Evolutionary conservation across 2,797 vertebrate genomes (phyloP), one percentile per base, ranked within the genome.

Genomic region (Lophotriccus pileatus): DNA sequence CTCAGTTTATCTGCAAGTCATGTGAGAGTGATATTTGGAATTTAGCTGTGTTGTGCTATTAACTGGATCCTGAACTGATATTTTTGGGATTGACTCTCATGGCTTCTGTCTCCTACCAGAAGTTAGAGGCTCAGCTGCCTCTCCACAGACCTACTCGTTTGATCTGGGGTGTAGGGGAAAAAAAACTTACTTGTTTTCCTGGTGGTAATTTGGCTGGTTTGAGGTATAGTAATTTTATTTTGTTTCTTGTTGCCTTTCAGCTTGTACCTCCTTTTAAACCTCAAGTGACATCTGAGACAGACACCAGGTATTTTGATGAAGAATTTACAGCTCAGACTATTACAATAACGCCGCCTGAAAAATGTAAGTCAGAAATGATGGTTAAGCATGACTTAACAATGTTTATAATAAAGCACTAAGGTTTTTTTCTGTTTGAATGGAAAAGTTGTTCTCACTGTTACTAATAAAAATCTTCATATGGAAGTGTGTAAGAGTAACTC

Each of bases 301-400:
- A 99, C 97, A 99, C 99, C 96, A 99, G 99, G 97, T 99, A 99
- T 98, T 99, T 99, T 93, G 99, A 99, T 94, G 99, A 99, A 98
- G 99, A 99, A 98, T 99, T 99, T 98, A 99, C 99, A 93, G 99
- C 99, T 96, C 99, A 99, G 98, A 99, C 99, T 94, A 99, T 99
- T 98, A 99, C 99, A 94, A 99, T 99, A 98, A 99, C 99, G 39
- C 99, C 99, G 18, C 99, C 99, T 94, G 99, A 99, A 98, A 99
- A 99, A 98, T 99, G 99, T 99, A 97, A 99, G 99, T 98, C 77
- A 49, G 64, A 90, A 74, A 39, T 39, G 2, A 39, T 37, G 34
- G 25, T 25, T 63, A 82, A 83, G 28, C 47, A 15, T 44, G 64
- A 47, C 4, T 14, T 47, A 36, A 58, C 64, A 64, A 18, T 34